Evolutionary conservation across 2,797 vertebrate species (phyloP).

Genomic region (Manis javanica): DNA sequence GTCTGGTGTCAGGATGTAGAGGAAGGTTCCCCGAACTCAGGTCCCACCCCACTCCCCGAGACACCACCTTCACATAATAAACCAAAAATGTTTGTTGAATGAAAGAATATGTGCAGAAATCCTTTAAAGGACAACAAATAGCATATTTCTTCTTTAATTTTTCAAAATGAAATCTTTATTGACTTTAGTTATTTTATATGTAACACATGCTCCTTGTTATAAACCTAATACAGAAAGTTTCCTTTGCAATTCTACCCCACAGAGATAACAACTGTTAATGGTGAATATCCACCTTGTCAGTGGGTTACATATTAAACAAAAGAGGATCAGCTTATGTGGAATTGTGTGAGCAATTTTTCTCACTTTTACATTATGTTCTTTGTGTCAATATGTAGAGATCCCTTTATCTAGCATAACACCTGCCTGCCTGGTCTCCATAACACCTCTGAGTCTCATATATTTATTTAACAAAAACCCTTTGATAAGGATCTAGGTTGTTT

Average conservation of each 20-base stretch:
- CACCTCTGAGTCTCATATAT: background rate
- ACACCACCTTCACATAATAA: background rate
- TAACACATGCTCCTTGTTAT: background rate
- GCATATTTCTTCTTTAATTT: background rate
- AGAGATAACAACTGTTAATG: background rate
- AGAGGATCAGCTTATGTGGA: background rate
- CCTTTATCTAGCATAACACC: background rate
- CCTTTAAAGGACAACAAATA: background rate
- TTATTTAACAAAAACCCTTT: conserved; percentile 6
- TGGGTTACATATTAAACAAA: background rate
- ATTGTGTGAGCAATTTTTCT: background rate
- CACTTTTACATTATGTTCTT: background rate
- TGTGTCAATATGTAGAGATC: background rate
- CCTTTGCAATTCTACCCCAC: background rate
- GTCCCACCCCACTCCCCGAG: background rate
- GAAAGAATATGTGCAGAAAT: background rate
- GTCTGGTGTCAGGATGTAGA: background rate
- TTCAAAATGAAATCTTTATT: background rate
- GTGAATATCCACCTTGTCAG: background rate
- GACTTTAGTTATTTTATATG: background rate
- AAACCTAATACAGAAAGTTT: background rate
- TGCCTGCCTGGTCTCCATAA: background rate
- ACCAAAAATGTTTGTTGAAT: background rate
- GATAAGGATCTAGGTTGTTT: background rate
- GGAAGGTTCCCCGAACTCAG: background rate